Percentiles rank a stretch among this genome's conserved stretches.
phyloP scores from a whole-genome alignment of 2,113 vertebrate species.

The Eonycteris spelaea region DNA sequence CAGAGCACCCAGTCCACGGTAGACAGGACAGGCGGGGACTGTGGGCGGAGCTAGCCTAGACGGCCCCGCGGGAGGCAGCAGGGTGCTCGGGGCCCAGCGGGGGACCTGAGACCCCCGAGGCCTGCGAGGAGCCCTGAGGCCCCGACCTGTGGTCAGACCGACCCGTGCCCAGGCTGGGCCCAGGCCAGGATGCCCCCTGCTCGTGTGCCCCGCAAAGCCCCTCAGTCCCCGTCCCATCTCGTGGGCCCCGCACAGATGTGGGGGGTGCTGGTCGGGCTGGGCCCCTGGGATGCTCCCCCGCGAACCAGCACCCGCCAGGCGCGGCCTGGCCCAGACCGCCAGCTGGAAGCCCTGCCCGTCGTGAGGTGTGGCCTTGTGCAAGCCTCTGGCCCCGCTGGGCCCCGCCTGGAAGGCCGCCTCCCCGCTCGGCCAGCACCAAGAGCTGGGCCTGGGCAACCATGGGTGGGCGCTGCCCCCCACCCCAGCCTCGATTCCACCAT shows the following conservation, averaged over 20 bases:
- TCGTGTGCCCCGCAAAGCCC: accelerated
- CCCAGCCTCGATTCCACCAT: not conserved
- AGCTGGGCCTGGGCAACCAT: accelerated
- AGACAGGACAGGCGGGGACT: accelerated
- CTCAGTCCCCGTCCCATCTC: accelerated
- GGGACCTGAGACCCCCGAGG: not conserved
- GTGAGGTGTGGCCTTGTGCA: accelerated
- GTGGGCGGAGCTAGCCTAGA: accelerated
- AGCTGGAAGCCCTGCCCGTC: accelerated
- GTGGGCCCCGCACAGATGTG: accelerated
- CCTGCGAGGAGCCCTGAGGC: accelerated
- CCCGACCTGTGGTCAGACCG: too few relatives aligned
- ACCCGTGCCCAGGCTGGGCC: accelerated
- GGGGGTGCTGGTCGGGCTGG: accelerated
- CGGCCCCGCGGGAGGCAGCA: too few relatives aligned
- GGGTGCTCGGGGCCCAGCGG: accelerated
- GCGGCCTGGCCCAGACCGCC: too few relatives aligned
- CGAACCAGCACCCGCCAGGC: too few relatives aligned
- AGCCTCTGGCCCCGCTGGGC: not conserved
- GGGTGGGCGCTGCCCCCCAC: too few relatives aligned
- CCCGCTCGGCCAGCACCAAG: not conserved
- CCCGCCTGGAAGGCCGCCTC: not conserved
- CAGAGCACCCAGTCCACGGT: accelerated
- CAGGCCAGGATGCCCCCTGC: not conserved
- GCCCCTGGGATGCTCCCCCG: accelerated